Conservation (phyloP, 2,888 invertebrate genomes). For the Notodonta dromedarius region DNA sequence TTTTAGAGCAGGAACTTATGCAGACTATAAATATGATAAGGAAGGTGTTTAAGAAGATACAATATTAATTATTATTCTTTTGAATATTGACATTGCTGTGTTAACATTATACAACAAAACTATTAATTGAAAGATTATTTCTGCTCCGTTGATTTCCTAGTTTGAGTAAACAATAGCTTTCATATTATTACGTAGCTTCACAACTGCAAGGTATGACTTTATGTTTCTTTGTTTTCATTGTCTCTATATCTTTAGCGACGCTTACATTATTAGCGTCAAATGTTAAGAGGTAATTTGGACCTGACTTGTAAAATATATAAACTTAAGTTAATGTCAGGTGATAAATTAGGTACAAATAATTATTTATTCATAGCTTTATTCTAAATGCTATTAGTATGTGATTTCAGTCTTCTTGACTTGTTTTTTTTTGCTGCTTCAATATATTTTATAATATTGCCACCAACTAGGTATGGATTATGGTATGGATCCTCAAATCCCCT, state of each 20-base stretch:
- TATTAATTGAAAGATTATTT: slow-evolving; percentile 31
- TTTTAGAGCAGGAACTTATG: neutral
- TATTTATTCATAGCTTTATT: no score
- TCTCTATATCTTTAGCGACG: neutral
- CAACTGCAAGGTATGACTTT: slow-evolving; percentile 39
- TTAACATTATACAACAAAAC: slow-evolving; percentile 21
- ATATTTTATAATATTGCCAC: no score
- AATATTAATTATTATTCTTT: neutral
- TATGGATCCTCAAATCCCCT: no score
- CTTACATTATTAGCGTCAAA: neutral
- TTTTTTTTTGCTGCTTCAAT: no score
- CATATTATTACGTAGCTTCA: slow-evolving; percentile 35
- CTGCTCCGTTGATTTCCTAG: slow-evolving; percentile 39
- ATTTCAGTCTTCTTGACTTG: no score
- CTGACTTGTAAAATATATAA: neutral
- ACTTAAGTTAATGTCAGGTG: neutral
- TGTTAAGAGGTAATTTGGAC: neutral
- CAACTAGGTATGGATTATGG: no score
- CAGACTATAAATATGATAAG: neutral
- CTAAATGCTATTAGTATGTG: no score
- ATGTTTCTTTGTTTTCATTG: slow-evolving; percentile 29
- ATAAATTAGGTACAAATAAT: no score
- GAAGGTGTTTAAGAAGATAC: neutral
- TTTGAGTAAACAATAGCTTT: slow-evolving; percentile 39
- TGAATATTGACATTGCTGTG: slow-evolving; percentile 6